Base-by-base conservation (phyloP, 1,140 invertebrate species). In the Bacillus rossius region DNA sequence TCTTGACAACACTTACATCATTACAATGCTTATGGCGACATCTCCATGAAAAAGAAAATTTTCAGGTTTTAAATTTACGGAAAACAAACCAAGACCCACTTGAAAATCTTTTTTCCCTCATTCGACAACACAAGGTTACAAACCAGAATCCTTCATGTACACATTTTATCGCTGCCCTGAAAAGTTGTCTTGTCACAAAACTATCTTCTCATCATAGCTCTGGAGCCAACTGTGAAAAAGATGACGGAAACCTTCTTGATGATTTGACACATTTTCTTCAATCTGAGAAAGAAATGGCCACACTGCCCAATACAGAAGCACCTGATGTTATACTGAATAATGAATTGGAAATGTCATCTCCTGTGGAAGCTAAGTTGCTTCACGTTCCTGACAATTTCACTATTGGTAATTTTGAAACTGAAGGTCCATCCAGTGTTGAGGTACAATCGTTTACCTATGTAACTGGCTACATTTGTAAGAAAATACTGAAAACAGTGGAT, bases 181-280 rank as follows among this genome's bases (percentile, higher is more conserved):
- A 45, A 45, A 5, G 5, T 5, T 45, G 4, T 5, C 5, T 25
- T 5, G 17, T 45, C 5, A 45, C 17, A 19, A 45, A 13, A 19
- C 23, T 45, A 5, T 45, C 43, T 7, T 45, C 43, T 19, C 13
- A 3, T 8, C 43, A 45, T n/a, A 20, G 17, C 17, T 8, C 5
- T 19, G 43, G 43, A 5, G 43, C 43, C 13, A 45, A 45, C 43
- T 45, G 43, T n/a, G 43, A 45, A 25, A n/a, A 45, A 45, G 43
- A 45, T n/a, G 43, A 45, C n/a, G 43, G 43, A 45, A 19, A 45
- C 5, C 43, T 45, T 19, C 43, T 45, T 5, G n/a, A 5, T 25
- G 23, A 45, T n/a, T 25, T 45, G 17, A 45, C 5, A 13, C 5
- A 19, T 45, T 25, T 45, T 13, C 38, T 40, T 40, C 38, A n/a